Evolutionary conservation across 2,888 invertebrate species (phyloP).

Genomic region (Tiliacea aurago): DNA sequence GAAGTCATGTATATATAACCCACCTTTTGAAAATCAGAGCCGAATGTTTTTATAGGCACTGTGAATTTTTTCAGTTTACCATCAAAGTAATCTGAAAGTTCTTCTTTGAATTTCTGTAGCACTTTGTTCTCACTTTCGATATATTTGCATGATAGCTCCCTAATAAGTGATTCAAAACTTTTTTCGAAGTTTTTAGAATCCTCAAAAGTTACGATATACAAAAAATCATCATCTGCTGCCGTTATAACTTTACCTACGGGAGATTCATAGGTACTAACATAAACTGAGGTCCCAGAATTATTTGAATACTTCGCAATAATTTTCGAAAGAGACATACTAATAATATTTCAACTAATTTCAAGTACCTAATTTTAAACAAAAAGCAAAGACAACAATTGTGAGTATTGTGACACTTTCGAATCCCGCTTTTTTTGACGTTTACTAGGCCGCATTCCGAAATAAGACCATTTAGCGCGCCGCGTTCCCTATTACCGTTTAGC

Average conservation of each 20-base stretch:
- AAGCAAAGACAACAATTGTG: not conserved
- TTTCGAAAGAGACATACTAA: conserved; percentile 36
- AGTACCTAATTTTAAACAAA: no score
- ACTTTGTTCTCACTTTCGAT: conserved; percentile 74
- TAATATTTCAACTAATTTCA: no score
- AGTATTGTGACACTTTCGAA: not conserved
- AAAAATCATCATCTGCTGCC: conserved; percentile 79
- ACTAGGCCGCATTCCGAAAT: no score
- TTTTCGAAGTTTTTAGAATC: conserved; percentile 81
- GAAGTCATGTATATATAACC: not conserved
- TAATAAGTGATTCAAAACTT: conserved; percentile 71
- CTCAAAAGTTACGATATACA: conserved; percentile 79
- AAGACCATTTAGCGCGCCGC: no score
- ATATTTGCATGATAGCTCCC: conserved; percentile 73
- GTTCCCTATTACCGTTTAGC: no score
- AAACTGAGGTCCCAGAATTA: conserved; percentile 50
- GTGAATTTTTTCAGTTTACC: conserved; percentile 81
- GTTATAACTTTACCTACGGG: conserved; percentile 79
- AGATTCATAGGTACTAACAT: conserved; percentile 71
- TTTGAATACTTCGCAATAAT: conserved; percentile 43
- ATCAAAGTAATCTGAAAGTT: conserved; percentile 77
- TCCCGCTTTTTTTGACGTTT: no score
- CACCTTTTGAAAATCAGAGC: conserved; percentile 87
- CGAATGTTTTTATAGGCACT: conserved; percentile 80
- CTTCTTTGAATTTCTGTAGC: conserved; percentile 71